phyloP scores from a whole-genome alignment of 1,140 invertebrate species.

The Campoletis sonorensis region DNA sequence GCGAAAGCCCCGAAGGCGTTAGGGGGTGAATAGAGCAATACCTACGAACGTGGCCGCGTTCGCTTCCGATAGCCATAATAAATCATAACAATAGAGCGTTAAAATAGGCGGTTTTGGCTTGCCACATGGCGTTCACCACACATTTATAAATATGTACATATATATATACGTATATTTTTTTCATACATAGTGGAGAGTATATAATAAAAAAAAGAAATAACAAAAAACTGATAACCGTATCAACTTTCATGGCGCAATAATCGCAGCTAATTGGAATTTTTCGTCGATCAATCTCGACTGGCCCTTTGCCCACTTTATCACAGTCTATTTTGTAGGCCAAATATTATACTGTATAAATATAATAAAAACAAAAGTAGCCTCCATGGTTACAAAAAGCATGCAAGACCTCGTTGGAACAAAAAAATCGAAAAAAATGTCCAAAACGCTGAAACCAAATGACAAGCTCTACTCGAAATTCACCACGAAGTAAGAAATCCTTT shows the following conservation, averaged over 20 bases:
- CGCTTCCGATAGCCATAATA: conserved; percentile 62
- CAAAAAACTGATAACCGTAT: conserved; percentile 51
- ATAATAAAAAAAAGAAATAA: no score
- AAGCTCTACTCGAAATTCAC: background rate
- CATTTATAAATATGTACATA: conserved; percentile 35
- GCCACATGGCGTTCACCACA: conserved; percentile 62
- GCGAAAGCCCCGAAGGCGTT: conserved; percentile 54
- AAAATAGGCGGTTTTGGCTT: conserved; percentile 66
- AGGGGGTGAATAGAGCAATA: conserved; percentile 50
- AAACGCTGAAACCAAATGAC: background rate
- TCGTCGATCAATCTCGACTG: conserved; percentile 11
- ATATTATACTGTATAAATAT: no score
- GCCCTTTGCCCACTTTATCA: no score
- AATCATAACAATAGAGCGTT: conserved; percentile 69
- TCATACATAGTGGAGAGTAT: no score
- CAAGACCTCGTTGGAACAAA: no score
- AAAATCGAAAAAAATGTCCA: no score
- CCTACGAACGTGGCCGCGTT: conserved; percentile 52
- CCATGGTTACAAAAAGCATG: no score
- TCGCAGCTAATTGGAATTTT: conserved; percentile 56
- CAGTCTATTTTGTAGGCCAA: no score
- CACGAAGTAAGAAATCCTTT: background rate
- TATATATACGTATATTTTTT: no score
- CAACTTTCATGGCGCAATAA: conserved; percentile 47
- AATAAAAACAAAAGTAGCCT: no score